Conservation (phyloP, 2,888 invertebrate species). For the Leucophenga maculata region DNA sequence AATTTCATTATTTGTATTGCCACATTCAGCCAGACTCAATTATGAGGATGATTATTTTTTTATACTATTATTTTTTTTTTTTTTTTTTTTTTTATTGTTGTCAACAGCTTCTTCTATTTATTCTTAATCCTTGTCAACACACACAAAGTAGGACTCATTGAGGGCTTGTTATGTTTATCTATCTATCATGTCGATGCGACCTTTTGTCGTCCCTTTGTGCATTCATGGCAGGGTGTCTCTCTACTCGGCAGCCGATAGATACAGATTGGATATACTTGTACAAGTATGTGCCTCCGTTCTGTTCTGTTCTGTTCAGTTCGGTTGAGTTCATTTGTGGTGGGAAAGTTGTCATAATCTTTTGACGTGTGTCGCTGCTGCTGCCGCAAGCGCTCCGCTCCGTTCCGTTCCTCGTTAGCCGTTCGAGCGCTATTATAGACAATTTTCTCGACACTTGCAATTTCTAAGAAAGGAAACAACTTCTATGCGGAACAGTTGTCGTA, state of each 20-base stretch:
- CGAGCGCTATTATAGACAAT: background rate
- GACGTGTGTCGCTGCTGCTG: constrained; percentile 52
- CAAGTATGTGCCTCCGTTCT: too few species aligned
- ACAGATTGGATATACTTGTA: too few species aligned
- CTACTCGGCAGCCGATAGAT: background rate
- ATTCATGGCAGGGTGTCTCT: background rate
- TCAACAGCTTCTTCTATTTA: too few species aligned
- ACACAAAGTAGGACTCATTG: constrained; percentile 10
- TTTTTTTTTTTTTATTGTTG: too few species aligned
- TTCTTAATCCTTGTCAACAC: constrained; percentile 65
- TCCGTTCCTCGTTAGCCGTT: constrained; percentile 28
- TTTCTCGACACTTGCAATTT: constrained; percentile 25
- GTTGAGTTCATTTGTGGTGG: constrained; percentile 64
- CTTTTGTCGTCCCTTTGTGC: too few species aligned
- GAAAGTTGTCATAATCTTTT: constrained; percentile 70
- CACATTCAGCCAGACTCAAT: too few species aligned
- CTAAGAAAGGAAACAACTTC: constrained; percentile 21
- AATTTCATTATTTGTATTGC: too few species aligned
- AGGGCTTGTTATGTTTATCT: too few species aligned
- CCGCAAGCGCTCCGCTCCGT: constrained; percentile 11
- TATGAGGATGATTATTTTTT: too few species aligned
- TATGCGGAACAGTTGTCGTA: constrained; percentile 2
- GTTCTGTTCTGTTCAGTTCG: too few species aligned
- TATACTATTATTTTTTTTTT: too few species aligned
- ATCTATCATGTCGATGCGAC: too few species aligned